phyloP scores from a whole-genome alignment of 2,113 vertebrate genomes.

The Chaetodon trifascialis region DNA sequence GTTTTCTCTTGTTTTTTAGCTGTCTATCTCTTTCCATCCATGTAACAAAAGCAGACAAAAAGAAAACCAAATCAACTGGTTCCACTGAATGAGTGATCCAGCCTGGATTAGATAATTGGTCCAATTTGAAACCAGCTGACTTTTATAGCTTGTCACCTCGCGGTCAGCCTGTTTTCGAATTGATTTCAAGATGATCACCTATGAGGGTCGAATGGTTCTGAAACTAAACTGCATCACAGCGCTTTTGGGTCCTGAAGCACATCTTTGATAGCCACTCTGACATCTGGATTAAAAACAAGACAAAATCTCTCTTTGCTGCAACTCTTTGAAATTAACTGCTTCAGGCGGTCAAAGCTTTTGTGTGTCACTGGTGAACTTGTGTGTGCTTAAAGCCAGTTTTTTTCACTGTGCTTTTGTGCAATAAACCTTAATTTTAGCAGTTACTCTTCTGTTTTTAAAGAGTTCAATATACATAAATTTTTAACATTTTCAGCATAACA shows the following conservation, averaged over 20 bases:
- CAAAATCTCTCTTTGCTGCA: slow-evolving; percentile 19
- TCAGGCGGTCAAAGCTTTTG: not conserved
- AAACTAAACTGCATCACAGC: not conserved
- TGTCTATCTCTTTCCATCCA: not conserved
- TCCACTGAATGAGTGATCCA: slow-evolving; percentile 14
- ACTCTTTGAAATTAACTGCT: slow-evolving; percentile 19
- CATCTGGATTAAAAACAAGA: slow-evolving; percentile 24
- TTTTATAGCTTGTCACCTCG: not conserved
- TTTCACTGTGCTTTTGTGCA: not conserved
- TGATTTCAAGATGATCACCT: slow-evolving; percentile 2
- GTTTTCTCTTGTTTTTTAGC: not conserved
- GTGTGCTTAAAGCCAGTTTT: not conserved
- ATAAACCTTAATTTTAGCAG: not conserved
- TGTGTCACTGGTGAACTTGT: not conserved
- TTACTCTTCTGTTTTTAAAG: not conserved
- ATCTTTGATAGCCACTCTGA: slow-evolving; percentile 17
- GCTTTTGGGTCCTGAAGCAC: slow-evolving; percentile 10
- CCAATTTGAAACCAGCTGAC: slow-evolving; percentile 27
- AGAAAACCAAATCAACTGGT: not conserved
- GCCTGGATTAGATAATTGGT: not conserved
- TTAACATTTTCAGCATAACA: not conserved
- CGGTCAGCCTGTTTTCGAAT: not conserved
- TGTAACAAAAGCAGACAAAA: not conserved
- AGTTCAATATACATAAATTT: not conserved
- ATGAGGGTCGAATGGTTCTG: not conserved